Conservation (phyloP, 2,797 vertebrate genomes). For the Galagoides demidoff region DNA sequence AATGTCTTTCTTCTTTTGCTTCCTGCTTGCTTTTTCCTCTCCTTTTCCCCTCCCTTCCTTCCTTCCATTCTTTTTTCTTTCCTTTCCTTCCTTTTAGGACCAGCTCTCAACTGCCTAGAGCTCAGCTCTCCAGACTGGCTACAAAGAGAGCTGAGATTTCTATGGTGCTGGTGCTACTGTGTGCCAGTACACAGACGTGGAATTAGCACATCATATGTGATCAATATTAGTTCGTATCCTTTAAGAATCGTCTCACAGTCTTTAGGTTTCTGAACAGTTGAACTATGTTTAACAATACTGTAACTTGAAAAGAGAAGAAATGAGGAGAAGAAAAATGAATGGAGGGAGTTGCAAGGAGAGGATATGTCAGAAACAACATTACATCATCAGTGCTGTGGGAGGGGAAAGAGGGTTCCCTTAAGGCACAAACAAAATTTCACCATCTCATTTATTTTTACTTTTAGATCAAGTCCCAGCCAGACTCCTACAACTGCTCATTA, state of each 20-base stretch:
- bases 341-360: background rate
- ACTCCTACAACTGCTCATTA: background rate
- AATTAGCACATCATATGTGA: too few species aligned
- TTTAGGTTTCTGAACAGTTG: background rate
- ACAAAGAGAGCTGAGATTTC: background rate
- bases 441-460: conserved; percentile 10
- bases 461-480: background rate
- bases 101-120: background rate
- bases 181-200: rapidly evolving
- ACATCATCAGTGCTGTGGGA: background rate
- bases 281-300: background rate
- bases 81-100: background rate
- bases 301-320: background rate
- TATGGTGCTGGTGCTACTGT: rapidly evolving
- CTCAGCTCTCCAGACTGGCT: background rate
- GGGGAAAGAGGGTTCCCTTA: background rate
- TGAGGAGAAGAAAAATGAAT: rapidly evolving
- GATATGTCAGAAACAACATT: background rate
- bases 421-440: background rate
- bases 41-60: rapidly evolving
- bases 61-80: background rate
- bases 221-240: background rate
- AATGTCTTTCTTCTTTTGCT: background rate
- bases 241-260: rapidly evolving
- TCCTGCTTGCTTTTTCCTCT: rapidly evolving